These are phyloP conservation scores for Nephrocerus scutellatus DNA, from an alignment of 2,888 invertebrate genomes.

Conservation along the genomic window DNA sequence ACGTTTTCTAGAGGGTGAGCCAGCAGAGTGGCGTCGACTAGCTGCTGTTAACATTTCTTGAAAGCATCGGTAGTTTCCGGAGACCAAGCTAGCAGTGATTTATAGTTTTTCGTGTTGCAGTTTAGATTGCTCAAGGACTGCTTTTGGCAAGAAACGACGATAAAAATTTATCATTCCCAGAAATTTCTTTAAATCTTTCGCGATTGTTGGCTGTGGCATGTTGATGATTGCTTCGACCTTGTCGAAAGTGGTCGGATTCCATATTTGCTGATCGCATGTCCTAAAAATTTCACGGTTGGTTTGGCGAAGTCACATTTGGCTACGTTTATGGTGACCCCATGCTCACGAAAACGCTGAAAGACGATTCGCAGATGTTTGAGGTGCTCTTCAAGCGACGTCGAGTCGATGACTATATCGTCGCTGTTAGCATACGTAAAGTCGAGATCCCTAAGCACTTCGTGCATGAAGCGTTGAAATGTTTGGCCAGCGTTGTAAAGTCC, in stretches of 20 bases:
- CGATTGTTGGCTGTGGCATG: too few species aligned
- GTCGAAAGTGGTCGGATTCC: too few species aligned
- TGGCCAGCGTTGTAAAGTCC: conserved; percentile 19
- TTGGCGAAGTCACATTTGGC: conserved; percentile 16
- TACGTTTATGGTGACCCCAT: conserved; percentile 12
- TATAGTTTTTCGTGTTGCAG: too few species aligned
- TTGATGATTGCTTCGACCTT: conserved; percentile 5
- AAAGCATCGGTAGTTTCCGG: too few species aligned
- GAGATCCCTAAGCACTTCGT: conserved; percentile 14
- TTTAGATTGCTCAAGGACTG: conserved; percentile 9
- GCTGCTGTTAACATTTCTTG: too few species aligned
- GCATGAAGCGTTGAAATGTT: conserved; percentile 18
- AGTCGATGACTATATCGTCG: conserved; percentile 15
- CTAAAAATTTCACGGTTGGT: conserved; percentile 10
- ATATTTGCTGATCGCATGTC: too few species aligned
- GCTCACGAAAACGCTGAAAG: conserved; percentile 3
- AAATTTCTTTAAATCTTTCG: conserved; percentile 20
- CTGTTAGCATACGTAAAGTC: conserved; percentile 14
- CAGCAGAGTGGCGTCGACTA: too few species aligned
- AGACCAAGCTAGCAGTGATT: too few species aligned
- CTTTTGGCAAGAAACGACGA: conserved; percentile 18
- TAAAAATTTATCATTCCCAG: conserved; percentile 25
- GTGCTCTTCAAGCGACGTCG: conserved; percentile 9
- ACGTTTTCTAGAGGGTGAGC: too few species aligned
- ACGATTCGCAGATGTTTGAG: conserved; percentile 3